Percentiles rank a stretch among this genome's conserved stretches.
phyloP scores from a whole-genome alignment of 64 coral and sea anemone genomes.

The Anthopleura sola region DNA sequence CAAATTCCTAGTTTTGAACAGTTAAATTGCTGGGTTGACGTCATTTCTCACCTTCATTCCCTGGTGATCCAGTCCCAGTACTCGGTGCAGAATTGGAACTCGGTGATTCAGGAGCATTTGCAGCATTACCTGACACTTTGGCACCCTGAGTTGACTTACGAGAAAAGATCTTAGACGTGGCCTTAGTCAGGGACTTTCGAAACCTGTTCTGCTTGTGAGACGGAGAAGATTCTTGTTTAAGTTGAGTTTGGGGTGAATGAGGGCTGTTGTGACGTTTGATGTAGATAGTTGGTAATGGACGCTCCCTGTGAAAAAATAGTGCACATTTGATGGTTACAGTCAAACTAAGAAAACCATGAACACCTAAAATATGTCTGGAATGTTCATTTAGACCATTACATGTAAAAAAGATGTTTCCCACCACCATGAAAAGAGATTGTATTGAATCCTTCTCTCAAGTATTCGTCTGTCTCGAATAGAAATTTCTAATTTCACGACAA shows the following conservation, averaged over 20 bases:
- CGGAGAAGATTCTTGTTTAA: conserved; percentile 61
- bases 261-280: conserved; percentile 43
- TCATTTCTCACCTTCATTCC: conserved; percentile 45
- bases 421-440: no score
- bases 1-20: no score
- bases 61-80: conserved; percentile 59
- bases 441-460: no score
- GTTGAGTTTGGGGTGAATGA: conserved; percentile 47
- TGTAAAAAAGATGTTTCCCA: no score
- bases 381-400: no score
- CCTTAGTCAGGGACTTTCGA: conserved; percentile 82
- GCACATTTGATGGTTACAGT: not conserved
- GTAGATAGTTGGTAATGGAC: conserved; percentile 70
- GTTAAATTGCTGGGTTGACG: no score
- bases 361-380: no score
- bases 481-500: no score
- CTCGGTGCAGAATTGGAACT: conserved; percentile 39
- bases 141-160: conserved; percentile 58
- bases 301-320: conserved; percentile 39
- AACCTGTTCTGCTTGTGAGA: conserved; percentile 86
- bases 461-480: no score
- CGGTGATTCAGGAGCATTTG: conserved; percentile 28
- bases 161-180: conserved; percentile 94
- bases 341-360: no score
- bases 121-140: conserved; percentile 26